phyloP scores from a whole-genome alignment of 2,888 invertebrate species.

The Macrosoma leucophasiata region DNA sequence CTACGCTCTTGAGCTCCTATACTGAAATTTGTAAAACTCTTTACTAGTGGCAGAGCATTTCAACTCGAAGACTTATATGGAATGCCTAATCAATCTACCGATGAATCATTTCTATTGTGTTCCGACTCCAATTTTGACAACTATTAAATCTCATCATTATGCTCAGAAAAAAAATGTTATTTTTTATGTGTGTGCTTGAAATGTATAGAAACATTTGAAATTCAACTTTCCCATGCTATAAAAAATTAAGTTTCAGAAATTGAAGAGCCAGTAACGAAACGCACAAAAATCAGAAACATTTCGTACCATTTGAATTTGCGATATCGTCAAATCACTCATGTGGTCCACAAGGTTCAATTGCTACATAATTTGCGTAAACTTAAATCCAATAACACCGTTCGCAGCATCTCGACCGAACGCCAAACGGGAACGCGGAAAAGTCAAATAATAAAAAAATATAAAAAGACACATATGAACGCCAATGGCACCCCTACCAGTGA shows the following conservation, averaged over 20 bases:
- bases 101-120: too few relatives aligned
- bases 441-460: conserved; percentile 47
- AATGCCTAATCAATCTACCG: conserved; percentile 5
- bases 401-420: conserved; percentile 16
- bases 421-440: conserved; percentile 37
- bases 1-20: conserved; percentile 3
- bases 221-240: conserved; percentile 3
- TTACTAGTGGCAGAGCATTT: not conserved
- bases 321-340: conserved; percentile 5
- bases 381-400: conserved; percentile 19
- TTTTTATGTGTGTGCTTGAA: too few relatives aligned
- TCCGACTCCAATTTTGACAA: too few relatives aligned
- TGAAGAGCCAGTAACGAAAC: too few relatives aligned
- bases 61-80: conserved; percentile 2
- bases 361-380: conserved; percentile 16
- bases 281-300: too few relatives aligned
- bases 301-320: conserved; percentile 4
- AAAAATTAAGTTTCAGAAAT: conserved; percentile 3
- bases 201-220: conserved; percentile 7
- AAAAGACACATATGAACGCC: conserved; percentile 47
- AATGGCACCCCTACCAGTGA: conserved; percentile 45
- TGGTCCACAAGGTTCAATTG: conserved; percentile 17
- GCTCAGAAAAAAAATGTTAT: too few relatives aligned
- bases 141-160: too few relatives aligned
- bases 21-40: conserved; percentile 1